These are phyloP conservation scores for Echeneis naucrates DNA, from an alignment of 2,797 vertebrate species.

Conservation along the genomic window DNA sequence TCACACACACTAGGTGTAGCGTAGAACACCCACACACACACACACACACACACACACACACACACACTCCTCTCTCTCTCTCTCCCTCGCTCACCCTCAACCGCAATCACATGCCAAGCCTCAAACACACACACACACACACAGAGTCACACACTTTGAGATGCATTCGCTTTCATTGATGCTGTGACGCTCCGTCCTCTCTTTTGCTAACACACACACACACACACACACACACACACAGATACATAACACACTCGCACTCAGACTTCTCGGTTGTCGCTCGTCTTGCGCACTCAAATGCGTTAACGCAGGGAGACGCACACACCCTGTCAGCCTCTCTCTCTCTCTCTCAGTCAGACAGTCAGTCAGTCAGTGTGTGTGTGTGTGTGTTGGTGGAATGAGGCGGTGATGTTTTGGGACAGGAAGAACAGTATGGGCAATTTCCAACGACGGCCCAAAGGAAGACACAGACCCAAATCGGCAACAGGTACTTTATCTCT, in stretches of 20 bases:
- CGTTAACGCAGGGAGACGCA: constrained; percentile 35
- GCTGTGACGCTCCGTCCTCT: constrained; percentile 46
- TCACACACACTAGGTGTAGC: constrained; percentile 28
- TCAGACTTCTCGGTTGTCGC: constrained; percentile 19
- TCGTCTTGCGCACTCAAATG: constrained; percentile 35
- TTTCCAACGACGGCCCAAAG: constrained; percentile 85
- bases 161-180: constrained; percentile 45
- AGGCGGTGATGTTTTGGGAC: constrained; percentile 89
- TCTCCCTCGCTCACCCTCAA: constrained; percentile 39
- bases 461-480: constrained; percentile 85
- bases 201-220: constrained; percentile 35
- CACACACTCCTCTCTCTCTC: constrained; percentile 32
- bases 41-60: constrained; percentile 43
- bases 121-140: constrained; percentile 46
- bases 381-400: constrained; percentile 76
- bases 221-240: constrained; percentile 12
- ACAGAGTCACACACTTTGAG: constrained; percentile 48
- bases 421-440: constrained; percentile 86
- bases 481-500: constrained; percentile 83
- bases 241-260: constrained; percentile 6
- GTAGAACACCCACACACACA: constrained; percentile 41
- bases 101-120: constrained; percentile 62
- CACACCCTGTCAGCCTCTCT: constrained; percentile 25
- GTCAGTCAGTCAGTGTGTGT: constrained; percentile 46
- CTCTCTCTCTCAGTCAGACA: constrained; percentile 3